Evolutionary conservation across 64 coral and sea anemone genomes (phyloP).

Genomic region (Montipora efflorescens): DNA sequence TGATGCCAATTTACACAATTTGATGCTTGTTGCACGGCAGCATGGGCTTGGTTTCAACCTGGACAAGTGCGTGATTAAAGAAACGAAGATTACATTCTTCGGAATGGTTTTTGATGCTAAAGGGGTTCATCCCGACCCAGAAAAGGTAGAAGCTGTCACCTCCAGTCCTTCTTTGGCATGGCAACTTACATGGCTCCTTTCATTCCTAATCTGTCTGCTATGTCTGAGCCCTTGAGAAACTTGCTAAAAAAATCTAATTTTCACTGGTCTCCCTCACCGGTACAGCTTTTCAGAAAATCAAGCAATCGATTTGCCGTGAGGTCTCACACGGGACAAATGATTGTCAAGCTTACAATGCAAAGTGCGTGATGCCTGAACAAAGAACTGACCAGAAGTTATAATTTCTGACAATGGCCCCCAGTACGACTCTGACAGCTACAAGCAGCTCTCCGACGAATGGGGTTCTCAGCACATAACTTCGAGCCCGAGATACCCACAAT

Average conservation of each 20-base stretch:
- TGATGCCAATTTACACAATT: conserved; percentile 19
- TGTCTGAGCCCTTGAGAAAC: no score
- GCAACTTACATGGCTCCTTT: neutral
- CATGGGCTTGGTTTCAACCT: conserved; percentile 29
- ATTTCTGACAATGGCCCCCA: conserved; percentile 35
- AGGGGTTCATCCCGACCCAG: neutral
- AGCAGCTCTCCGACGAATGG: conserved; percentile 18
- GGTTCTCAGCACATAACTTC: conserved; percentile 15
- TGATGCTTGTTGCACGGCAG: conserved; percentile 1
- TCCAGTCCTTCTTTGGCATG: no score
- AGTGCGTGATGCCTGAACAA: conserved; percentile 22
- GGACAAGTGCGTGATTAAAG: conserved; percentile 4
- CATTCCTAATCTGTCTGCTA: neutral
- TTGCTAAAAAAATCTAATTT: no score
- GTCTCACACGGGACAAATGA: neutral
- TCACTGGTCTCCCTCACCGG: neutral
- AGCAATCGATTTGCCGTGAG: no score
- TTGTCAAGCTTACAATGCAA: conserved; percentile 6
- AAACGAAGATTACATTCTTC: conserved; percentile 21
- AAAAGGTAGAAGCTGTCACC: no score
- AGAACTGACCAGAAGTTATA: conserved; percentile 2
- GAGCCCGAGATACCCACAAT: conserved; percentile 43
- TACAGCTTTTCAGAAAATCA: no score
- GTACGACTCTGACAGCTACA: neutral
- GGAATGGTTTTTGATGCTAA: conserved; percentile 15